phyloP scores from a whole-genome alignment of 2,888 invertebrate species.

The Auanema sp. region DNA sequence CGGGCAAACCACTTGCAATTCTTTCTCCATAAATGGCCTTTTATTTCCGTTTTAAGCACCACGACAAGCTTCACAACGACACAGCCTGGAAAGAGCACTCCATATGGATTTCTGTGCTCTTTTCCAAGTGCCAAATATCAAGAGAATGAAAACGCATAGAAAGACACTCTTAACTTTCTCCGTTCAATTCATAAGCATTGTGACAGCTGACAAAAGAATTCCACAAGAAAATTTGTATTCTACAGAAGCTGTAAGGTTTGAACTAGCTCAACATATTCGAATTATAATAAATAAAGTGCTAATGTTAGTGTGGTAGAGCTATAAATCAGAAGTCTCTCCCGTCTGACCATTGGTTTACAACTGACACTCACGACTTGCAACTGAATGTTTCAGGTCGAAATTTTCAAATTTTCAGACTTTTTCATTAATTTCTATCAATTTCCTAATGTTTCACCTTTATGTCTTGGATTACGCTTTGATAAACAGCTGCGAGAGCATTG shows the following conservation, averaged over 20 bases:
- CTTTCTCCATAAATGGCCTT: too few species aligned
- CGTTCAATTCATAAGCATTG: constrained; percentile 1
- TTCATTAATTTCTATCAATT: not conserved
- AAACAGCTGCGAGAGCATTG: constrained; percentile 82
- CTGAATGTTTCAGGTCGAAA: too few species aligned
- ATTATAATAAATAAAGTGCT: not conserved
- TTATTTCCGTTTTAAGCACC: too few species aligned
- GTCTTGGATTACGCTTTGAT: constrained; percentile 91
- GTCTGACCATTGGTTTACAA: not conserved
- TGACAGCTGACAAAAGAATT: not conserved
- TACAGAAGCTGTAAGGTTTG: not conserved
- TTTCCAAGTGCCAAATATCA: not conserved
- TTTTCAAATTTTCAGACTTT: not conserved
- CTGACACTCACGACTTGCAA: not conserved
- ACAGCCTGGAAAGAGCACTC: not conserved
- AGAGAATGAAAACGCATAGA: constrained; percentile 1
- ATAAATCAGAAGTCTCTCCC: not conserved
- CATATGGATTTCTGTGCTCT: constrained; percentile 9
- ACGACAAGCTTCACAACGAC: not conserved
- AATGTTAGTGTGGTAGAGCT: not conserved
- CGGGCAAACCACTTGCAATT: too few species aligned
- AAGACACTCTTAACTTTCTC: not conserved
- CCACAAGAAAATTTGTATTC: not conserved
- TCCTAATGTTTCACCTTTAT: constrained; percentile 76
- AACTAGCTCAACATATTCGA: not conserved